Conservation (phyloP, 92 coral and sea anemone species). For the Diadumene lineata region DNA sequence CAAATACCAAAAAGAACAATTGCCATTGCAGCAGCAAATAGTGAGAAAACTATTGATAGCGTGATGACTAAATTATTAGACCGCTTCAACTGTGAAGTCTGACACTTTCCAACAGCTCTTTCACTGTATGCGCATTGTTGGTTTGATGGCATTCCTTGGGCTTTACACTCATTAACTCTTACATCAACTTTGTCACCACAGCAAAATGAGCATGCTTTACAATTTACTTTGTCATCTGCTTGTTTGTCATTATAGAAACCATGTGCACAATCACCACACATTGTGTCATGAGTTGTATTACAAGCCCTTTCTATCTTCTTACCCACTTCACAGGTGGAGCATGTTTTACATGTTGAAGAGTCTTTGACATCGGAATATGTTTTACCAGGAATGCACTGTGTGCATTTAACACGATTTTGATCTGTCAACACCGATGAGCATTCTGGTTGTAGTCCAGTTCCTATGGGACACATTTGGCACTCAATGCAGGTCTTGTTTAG, state of each 20-base stretch:
- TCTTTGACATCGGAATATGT: slow-evolving; percentile 45
- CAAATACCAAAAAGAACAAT: not conserved
- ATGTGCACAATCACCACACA: slow-evolving; percentile 53
- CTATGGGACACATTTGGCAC: slow-evolving; percentile 46
- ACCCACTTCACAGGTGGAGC: slow-evolving; percentile 54
- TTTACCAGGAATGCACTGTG: slow-evolving; percentile 47
- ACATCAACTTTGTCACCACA: slow-evolving; percentile 61
- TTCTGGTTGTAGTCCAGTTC: slow-evolving; percentile 38
- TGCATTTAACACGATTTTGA: slow-evolving; percentile 24
- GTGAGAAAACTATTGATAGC: not conserved
- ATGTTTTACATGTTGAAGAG: slow-evolving; percentile 41
- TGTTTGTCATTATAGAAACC: slow-evolving; percentile 40
- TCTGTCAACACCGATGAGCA: slow-evolving; percentile 42
- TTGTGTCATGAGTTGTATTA: slow-evolving; percentile 48
- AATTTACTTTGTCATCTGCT: slow-evolving; percentile 3
- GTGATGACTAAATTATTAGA: not conserved
- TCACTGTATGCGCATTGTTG: slow-evolving; percentile 55
- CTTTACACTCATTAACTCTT: slow-evolving; percentile 43
- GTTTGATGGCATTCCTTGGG: slow-evolving; percentile 53
- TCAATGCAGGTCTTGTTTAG: slow-evolving; percentile 29
- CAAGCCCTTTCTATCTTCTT: slow-evolving; percentile 54
- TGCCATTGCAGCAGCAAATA: not conserved
- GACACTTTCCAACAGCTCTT: slow-evolving; percentile 38
- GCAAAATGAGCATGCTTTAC: slow-evolving; percentile 71
- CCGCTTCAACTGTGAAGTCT: not conserved